phyloP scores from a whole-genome alignment of 2,888 invertebrate species.

The Acanthosepion lycidas region DNA sequence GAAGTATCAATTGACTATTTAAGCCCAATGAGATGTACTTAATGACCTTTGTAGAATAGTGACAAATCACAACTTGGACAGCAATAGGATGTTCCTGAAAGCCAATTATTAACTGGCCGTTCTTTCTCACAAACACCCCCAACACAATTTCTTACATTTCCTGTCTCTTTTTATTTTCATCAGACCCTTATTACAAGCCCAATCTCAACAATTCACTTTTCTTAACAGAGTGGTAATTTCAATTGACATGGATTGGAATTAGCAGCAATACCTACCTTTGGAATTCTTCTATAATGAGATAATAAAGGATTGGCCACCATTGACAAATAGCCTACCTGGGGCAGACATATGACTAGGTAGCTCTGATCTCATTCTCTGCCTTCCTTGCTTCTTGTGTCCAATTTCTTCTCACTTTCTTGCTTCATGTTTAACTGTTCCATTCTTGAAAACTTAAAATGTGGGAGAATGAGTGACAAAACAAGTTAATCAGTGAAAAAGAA shows the following conservation, averaged over 20 bases:
- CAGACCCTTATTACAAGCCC: neutral
- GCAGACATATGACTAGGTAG: neutral
- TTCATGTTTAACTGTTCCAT: neutral
- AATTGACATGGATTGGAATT: neutral
- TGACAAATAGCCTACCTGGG: neutral
- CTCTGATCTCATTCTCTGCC: neutral
- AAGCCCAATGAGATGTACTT: neutral
- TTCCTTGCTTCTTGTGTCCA: neutral
- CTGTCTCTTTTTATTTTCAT: neutral
- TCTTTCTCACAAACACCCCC: neutral
- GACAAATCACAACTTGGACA: neutral
- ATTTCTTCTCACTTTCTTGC: neutral
- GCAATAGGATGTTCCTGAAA: neutral
- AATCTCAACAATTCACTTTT: neutral
- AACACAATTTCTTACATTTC: neutral
- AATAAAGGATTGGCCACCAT: neutral
- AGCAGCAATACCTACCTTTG: neutral
- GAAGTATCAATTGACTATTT: neutral
- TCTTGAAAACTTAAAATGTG: neutral
- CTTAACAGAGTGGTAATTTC: neutral
- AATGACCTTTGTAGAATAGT: constrained; percentile 18
- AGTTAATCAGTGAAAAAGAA: neutral
- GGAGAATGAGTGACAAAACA: no score
- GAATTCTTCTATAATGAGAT: constrained; percentile 20
- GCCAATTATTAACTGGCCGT: neutral